These are phyloP conservation scores for Chlorospingus flavigularis DNA, from an alignment of 2,797 vertebrate species.

Conservation along the genomic window DNA sequence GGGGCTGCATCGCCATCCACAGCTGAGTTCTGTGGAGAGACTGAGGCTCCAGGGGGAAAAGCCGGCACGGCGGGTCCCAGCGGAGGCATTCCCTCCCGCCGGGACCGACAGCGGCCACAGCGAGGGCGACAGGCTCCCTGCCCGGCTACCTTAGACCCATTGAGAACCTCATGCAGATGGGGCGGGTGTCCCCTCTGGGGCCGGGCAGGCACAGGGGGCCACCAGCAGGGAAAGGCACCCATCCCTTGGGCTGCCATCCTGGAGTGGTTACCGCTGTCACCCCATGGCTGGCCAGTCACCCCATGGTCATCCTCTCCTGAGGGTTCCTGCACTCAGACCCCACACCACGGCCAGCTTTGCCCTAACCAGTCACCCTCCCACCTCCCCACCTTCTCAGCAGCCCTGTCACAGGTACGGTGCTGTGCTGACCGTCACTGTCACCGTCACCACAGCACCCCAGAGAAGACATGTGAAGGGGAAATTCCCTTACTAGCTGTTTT, in stretches of 20 bases:
- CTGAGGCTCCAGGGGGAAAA: no score
- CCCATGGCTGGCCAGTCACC: background rate
- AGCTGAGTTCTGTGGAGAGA: background rate
- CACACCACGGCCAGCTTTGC: background rate
- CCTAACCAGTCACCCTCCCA: rapidly evolving
- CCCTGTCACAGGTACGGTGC: background rate
- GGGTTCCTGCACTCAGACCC: background rate
- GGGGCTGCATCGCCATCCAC: background rate
- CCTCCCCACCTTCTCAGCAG: background rate
- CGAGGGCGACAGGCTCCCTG: background rate
- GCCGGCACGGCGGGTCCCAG: rapidly evolving
- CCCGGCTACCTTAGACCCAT: rapidly evolving
- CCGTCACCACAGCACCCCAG: background rate
- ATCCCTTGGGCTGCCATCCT: rapidly evolving
- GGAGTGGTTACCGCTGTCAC: rapidly evolving
- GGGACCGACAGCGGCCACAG: rapidly evolving
- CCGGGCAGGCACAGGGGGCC: background rate
- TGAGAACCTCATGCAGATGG: rapidly evolving
- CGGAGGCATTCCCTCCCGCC: rapidly evolving
- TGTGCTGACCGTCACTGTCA: background rate
- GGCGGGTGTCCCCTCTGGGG: no score
- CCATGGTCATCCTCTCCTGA: rapidly evolving
- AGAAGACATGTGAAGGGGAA: rapidly evolving
- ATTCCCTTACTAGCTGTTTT: rapidly evolving
- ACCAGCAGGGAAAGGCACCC: background rate